Evolutionary conservation across 2,797 vertebrate genomes (phyloP).

Genomic region (Falco biarmicus): DNA sequence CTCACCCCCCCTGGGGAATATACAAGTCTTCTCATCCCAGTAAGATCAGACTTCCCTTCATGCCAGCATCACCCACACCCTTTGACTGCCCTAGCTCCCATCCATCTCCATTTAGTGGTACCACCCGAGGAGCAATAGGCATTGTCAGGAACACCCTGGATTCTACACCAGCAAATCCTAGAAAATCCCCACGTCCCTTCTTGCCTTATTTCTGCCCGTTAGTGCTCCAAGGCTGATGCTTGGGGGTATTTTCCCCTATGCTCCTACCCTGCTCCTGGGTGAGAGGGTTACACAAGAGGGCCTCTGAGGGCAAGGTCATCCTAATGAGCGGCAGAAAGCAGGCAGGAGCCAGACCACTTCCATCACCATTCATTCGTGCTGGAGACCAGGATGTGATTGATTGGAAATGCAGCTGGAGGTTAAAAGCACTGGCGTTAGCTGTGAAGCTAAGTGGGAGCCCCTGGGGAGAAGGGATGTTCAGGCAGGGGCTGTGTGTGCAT

Average conservation of each 20-base stretch:
- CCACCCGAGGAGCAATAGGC: fast-evolving
- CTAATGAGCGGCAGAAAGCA: background rate
- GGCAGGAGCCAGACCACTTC: fast-evolving
- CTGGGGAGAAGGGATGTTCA: background rate
- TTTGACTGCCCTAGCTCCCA: background rate
- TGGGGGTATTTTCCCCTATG: fast-evolving
- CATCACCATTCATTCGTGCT: fast-evolving
- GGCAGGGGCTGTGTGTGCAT: background rate
- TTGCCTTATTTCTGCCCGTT: background rate
- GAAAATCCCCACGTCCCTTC: background rate
- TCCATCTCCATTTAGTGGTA: too few relatives aligned
- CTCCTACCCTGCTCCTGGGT: background rate
- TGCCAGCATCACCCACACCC: background rate
- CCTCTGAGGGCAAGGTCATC: slow-evolving; percentile 62
- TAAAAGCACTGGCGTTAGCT: slow-evolving; percentile 48
- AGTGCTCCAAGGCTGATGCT: fast-evolving
- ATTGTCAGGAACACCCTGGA: background rate
- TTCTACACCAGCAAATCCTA: background rate
- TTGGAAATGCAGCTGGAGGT: slow-evolving; percentile 25
- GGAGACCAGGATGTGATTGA: background rate
- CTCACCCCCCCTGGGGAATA: background rate
- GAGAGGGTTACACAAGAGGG: slow-evolving; percentile 41
- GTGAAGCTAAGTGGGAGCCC: background rate
- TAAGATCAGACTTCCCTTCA: background rate
- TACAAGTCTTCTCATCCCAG: fast-evolving